Conservation (phyloP, 2,888 invertebrate genomes). For the Drosophila multiciliata region DNA sequence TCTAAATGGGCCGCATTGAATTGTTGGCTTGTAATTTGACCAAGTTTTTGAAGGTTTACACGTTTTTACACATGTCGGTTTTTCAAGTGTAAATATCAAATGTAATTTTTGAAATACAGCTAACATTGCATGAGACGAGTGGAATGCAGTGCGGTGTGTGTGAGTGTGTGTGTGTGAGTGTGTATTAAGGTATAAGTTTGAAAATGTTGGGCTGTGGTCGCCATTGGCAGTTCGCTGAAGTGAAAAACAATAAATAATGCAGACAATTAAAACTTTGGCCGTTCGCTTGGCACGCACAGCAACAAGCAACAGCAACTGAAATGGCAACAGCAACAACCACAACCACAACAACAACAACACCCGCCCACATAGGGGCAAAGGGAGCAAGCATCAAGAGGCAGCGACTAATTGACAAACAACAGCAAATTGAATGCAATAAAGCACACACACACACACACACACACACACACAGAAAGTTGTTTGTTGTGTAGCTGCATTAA, state of each 20-base stretch:
- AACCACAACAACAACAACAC: constrained; percentile 24
- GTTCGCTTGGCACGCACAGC: constrained; percentile 67
- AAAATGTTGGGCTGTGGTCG: constrained; percentile 49
- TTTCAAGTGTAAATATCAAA: constrained; percentile 59
- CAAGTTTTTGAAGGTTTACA: constrained; percentile 47
- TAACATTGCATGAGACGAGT: not conserved
- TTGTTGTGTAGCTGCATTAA: constrained; percentile 57
- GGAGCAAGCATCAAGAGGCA: constrained; percentile 34
- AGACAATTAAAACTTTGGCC: constrained; percentile 78
- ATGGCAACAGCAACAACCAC: constrained; percentile 1
- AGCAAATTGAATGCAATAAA: constrained; percentile 80
- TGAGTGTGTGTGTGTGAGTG: not conserved
- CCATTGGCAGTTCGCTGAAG: constrained; percentile 68
- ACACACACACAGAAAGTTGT: constrained; percentile 10
- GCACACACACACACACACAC: constrained; percentile 41
- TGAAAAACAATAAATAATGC: constrained; percentile 81
- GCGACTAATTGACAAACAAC: constrained; percentile 77
- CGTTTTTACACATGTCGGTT: constrained; percentile 17
- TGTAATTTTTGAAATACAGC: constrained; percentile 59
- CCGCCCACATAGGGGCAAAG: constrained; percentile 29
- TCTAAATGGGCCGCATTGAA: not conserved
- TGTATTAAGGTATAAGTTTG: constrained; percentile 17
- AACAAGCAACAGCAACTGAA: constrained; percentile 30
- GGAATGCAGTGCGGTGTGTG: not conserved
- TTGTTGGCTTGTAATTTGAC: constrained; percentile 47